phyloP scores from a whole-genome alignment of 2,888 invertebrate genomes.

The Drosophila leonis region DNA sequence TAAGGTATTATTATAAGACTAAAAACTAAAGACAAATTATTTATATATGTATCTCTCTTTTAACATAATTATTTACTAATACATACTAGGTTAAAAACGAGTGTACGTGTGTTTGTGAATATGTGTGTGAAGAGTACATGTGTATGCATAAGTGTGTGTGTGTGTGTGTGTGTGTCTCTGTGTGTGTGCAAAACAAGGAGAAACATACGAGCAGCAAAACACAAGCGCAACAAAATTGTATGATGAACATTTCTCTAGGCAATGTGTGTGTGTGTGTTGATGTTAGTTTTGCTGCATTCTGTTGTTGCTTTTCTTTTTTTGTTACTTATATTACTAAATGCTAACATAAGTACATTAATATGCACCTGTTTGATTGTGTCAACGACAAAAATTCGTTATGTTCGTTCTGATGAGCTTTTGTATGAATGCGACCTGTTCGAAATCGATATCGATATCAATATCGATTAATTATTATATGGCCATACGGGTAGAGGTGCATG shows the following conservation, averaged over 20 bases:
- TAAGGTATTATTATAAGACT: slow-evolving; percentile 14
- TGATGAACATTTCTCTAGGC: slow-evolving; percentile 17
- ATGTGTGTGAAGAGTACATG: slow-evolving; percentile 3
- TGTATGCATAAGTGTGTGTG: slow-evolving; percentile 11
- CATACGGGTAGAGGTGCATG: slow-evolving; percentile 9
- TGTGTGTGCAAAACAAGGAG: slow-evolving; percentile 34
- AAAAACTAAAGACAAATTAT: slow-evolving; percentile 36
- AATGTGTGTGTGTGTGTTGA: slow-evolving; percentile 19
- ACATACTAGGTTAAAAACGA: slow-evolving; percentile 43
- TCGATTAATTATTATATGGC: slow-evolving; percentile 51
- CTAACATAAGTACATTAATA: slow-evolving; percentile 45
- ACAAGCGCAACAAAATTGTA: slow-evolving; percentile 31
- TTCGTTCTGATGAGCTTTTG: slow-evolving; percentile 43
- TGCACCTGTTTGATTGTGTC: slow-evolving; percentile 38
- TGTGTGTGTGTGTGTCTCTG: slow-evolving; percentile 5
- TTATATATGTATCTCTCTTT: slow-evolving; percentile 7
- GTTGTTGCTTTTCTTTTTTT: slow-evolving; percentile 5
- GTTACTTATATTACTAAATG: slow-evolving; percentile 38
- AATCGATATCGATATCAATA: slow-evolving; percentile 54
- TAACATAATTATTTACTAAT: slow-evolving; percentile 36
- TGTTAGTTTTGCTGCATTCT: slow-evolving; percentile 35
- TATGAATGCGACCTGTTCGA: slow-evolving; percentile 33
- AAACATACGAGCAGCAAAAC: slow-evolving; percentile 48
- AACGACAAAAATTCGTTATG: slow-evolving; percentile 30
- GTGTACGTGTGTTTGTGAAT: slow-evolving; percentile 12